A percentile compares a stretch with the other conserved stretches of the same genome.
These are phyloP conservation scores for Varanus komodoensis DNA, from an alignment of 2,113 vertebrate genomes.

Conservation along the genomic window DNA sequence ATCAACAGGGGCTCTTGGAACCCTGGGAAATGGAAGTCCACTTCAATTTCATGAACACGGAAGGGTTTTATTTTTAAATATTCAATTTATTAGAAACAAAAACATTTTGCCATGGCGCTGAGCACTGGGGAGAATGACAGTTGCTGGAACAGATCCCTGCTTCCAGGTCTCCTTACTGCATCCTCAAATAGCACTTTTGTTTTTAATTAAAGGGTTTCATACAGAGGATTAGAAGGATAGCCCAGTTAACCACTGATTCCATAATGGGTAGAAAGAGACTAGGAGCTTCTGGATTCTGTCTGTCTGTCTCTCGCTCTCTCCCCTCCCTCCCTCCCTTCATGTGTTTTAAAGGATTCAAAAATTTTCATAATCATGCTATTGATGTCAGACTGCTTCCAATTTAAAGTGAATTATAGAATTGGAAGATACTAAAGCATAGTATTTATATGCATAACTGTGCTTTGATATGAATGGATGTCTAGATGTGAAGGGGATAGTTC, in stretches of 20 bases:
- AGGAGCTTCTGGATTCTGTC: not conserved
- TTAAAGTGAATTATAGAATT: not conserved
- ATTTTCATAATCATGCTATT: not conserved
- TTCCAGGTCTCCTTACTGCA: not conserved
- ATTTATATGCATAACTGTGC: not conserved
- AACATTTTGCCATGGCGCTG: constrained; percentile 13
- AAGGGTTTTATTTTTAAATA: constrained; percentile 36
- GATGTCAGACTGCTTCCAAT: not conserved
- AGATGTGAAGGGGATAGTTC: not conserved
- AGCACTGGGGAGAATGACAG: not conserved
- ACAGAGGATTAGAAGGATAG: not conserved
- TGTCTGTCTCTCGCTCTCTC: not conserved
- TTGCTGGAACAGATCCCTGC: not conserved
- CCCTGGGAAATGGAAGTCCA: constrained; percentile 30
- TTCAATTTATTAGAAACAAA: constrained; percentile 41
- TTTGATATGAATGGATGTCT: not conserved
- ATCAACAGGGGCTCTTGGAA: constrained; percentile 8
- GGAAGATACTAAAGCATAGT: not conserved
- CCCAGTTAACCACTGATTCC: not conserved
- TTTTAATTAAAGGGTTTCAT: not conserved
- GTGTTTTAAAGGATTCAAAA: not conserved
- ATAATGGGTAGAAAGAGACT: not conserved
- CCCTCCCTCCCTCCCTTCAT: not conserved
- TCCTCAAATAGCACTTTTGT: not conserved
- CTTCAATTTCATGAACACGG: constrained; percentile 41